Evolutionary conservation across 2,888 invertebrate species (phyloP), one percentile per base, ranked within the genome.

Genomic region (Platycnemis pennipes): DNA sequence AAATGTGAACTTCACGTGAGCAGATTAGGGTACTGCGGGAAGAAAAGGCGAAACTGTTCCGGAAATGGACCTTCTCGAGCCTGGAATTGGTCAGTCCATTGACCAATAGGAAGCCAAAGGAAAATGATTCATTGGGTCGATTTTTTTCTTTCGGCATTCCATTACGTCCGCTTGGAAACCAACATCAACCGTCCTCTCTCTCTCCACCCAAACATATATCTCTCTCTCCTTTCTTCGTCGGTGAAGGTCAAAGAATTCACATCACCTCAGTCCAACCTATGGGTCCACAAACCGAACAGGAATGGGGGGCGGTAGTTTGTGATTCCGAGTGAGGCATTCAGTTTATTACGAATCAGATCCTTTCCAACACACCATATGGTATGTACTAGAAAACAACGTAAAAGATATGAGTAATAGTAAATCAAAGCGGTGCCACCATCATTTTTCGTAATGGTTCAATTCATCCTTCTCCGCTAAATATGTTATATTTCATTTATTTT

Each of bases 151-250:
- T 26, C 19, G 26, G 26, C 13, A 26, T 63, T 26, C n/a, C 26
- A 63, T 63, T n/a, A 63, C 63, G 63, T 63, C 63, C 63, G 63
- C 63, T 63, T 63, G 63, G 63, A 63, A 26, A 63, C 63, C 63
- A 63, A 3, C 26, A 26, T 5, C 63, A 8, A 26, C 63, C 63
- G 63, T 53, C 22, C 63, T 63, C 63, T n/a, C 26, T 63, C 63
- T 0, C 26, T n/a, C 63, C 63, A 3, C 63, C 63, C 63, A 0
- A 7, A 0, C 56, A 5, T 11, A 8, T 13, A 56, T 1, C 56
- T 22, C 56, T 22, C 22, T 49, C 49, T 19, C 1, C 49, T 22
- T 22, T 5, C 5, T 56, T 63, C 63, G n/a, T 13, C 19, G 1
- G 53, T 19, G n/a, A 63, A 63, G 63, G 63, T 63, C 63, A 63